Conservation (phyloP, 92 coral and sea anemone genomes). For the Muricea muricata region DNA sequence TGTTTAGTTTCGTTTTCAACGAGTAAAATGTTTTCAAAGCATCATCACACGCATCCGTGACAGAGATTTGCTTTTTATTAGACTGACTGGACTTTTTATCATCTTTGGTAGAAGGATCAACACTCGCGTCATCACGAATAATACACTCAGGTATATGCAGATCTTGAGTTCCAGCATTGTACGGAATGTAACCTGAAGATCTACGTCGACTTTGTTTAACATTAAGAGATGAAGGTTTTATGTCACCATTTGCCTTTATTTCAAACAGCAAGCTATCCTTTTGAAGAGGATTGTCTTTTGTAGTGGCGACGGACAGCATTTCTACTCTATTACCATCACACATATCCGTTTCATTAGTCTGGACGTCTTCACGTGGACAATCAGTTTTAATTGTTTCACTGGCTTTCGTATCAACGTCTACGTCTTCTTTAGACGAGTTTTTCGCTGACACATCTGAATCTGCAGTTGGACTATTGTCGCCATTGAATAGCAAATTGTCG, state of each 20-base stretch:
- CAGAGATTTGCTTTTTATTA: neutral
- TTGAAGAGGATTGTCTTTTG: neutral
- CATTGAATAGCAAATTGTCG: neutral
- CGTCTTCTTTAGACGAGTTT: neutral
- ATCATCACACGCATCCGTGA: constrained; percentile 23
- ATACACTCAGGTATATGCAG: constrained; percentile 6
- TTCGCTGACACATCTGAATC: neutral
- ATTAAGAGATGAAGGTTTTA: neutral
- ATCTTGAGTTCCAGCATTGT: neutral
- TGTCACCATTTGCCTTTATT: constrained; percentile 1
- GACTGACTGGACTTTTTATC: neutral
- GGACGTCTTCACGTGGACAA: neutral
- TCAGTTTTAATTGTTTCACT: neutral
- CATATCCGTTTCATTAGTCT: neutral
- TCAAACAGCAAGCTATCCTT: constrained; percentile 5
- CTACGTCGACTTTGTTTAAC: neutral
- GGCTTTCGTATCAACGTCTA: neutral
- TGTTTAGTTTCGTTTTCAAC: constrained; percentile 13
- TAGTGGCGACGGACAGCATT: neutral
- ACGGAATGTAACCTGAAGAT: neutral
- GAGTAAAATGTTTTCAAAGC: constrained; percentile 17
- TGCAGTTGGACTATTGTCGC: neutral
- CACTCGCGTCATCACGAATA: neutral
- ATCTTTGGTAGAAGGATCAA: neutral
- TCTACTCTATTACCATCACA: neutral